Percentiles rank a stretch among this genome's conserved stretches.
Conservation (phyloP, 2,888 invertebrate genomes). For the Acronicta leporina region DNA sequence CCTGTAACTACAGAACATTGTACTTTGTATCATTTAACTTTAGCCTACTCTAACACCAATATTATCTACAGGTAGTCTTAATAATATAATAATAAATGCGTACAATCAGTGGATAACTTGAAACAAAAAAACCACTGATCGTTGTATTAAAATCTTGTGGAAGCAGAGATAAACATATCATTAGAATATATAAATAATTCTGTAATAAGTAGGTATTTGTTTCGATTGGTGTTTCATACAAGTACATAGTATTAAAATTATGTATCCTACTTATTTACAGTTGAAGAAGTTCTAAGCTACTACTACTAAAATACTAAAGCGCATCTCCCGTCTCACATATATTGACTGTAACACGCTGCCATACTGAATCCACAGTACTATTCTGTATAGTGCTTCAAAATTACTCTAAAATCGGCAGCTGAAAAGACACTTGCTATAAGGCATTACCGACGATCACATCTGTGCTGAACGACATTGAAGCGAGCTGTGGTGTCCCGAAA, state of each 20-base stretch:
- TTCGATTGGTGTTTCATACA: constrained; percentile 43
- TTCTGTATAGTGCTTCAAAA: constrained; percentile 45
- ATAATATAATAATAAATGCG: constrained; percentile 27
- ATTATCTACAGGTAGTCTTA: constrained; percentile 39
- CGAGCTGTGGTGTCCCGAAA: constrained; percentile 33
- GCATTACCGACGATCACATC: constrained; percentile 55
- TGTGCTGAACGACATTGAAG: constrained; percentile 40
- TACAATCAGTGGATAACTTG: constrained; percentile 19
- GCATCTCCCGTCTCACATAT: constrained; percentile 39
- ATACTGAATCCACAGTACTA: constrained; percentile 38
- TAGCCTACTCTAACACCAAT: constrained; percentile 42
- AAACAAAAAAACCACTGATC: constrained; percentile 18
- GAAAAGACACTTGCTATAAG: constrained; percentile 66
- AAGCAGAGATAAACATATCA: constrained; percentile 22
- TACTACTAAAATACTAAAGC: constrained; percentile 31
- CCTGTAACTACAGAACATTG: constrained; percentile 49
- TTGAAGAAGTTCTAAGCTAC: constrained; percentile 27
- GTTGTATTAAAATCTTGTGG: constrained; percentile 23
- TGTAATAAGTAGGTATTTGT: constrained; percentile 41
- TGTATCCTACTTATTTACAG: constrained; percentile 49
- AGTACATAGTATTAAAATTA: constrained; percentile 44
- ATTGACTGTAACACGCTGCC: constrained; percentile 28
- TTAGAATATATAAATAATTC: constrained; percentile 17
- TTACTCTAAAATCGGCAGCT: constrained; percentile 56
- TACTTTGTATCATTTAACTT: constrained; percentile 45